Evolutionary conservation across 2,797 vertebrate species (phyloP), one percentile per base, ranked within the genome.

Genomic region (Acipenser transmontanus): DNA sequence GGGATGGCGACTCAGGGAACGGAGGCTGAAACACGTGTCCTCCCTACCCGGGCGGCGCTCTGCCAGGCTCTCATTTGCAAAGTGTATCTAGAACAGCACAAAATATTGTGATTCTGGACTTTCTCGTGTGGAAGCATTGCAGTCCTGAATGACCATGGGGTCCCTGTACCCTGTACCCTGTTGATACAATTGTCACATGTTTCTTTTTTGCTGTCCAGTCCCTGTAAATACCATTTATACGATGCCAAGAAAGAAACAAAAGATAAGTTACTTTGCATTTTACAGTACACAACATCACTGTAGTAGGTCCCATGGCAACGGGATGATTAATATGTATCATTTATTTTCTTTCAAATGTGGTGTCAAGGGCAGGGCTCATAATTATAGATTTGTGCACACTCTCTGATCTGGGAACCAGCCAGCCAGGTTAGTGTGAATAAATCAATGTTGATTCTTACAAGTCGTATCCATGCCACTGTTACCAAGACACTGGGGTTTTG

Each of bases 321-420:
- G 34, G 34, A n/a, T 57, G 54, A 57, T 57, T 57, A 57, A 57
- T 57, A 57, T 57, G 54, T n/a, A 57, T 57, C 14, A 13, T 57
- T 57, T 57, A n/a, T 7, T n/a, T 57, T 6, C 54, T 57, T 57
- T 57, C 14, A 57, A 57, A 57, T n/a, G 54, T 57, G 54, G 54
- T 57, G 54, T 57, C 54, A 34, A 34, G 34, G 34, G 34, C 34
- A 57, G 54, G 9, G 6, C 54, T 57, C 12, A 9, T 57, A 57
- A 57, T 57, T 13, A 57, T 57, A 57, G 9, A 57, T 52, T 7
- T 57, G 54, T 57, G 54, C 12, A 13, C 14, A 13, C 54, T 1
- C 54, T 57, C 11, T 57, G 54, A 7, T 7, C 14, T 57, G 54
- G 12, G 6, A 57, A n/a, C 9, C 54, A 57, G 12, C 9, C 54